Percentiles rank a stretch among this genome's conserved stretches.
Conservation (phyloP, 2,113 vertebrate species). For the Peromyscus leucopus region DNA sequence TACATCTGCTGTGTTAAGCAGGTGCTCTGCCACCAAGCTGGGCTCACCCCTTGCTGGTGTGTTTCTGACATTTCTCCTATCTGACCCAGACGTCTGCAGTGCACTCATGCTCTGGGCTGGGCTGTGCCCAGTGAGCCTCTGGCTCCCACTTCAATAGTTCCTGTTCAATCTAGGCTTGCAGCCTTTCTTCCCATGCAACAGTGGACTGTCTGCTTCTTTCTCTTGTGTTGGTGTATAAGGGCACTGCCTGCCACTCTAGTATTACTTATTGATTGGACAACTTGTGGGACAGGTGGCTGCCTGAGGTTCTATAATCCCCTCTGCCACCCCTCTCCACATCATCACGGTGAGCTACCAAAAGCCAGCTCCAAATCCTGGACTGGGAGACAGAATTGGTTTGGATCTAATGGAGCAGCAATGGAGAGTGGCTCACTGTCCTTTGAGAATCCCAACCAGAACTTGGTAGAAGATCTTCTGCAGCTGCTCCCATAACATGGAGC, state of each 20-base stretch:
- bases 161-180: background rate
- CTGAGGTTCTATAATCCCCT: background rate
- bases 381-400: background rate
- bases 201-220: background rate
- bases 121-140: too few species aligned
- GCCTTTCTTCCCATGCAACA: rapidly evolving
- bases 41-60: background rate
- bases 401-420: background rate
- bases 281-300: background rate
- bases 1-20: background rate
- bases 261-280: background rate
- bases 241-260: background rate
- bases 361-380: background rate
- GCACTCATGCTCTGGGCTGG: background rate
- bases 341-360: too few species aligned
- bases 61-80: background rate
- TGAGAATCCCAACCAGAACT: background rate
- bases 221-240: background rate
- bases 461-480: background rate
- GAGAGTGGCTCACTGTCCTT: too few species aligned
- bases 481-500: background rate
- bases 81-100: background rate
- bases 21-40: background rate
- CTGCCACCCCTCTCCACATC: too few species aligned
- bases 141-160: too few species aligned